Percentiles rank a stretch among this genome's conserved stretches.
These are phyloP conservation scores for Julus scandinavius DNA, from an alignment of 2,888 invertebrate species.

Conservation along the genomic window DNA sequence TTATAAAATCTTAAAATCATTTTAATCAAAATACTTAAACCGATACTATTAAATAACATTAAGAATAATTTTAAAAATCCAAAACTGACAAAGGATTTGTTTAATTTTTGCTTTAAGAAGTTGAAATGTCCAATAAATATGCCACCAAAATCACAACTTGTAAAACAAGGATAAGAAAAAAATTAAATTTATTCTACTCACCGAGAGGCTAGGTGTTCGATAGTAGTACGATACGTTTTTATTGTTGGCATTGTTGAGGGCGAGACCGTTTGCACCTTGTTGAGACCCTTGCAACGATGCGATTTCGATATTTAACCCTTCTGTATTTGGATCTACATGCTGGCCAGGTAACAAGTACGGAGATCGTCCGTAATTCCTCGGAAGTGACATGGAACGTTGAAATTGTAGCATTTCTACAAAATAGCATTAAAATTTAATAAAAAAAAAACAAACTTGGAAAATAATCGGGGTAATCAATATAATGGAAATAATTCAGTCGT, in stretches of 20 bases:
- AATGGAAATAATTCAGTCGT: not conserved
- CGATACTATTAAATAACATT: not conserved
- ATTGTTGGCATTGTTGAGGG: constrained; percentile 53
- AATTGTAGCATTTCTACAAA: constrained; percentile 61
- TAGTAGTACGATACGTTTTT: constrained; percentile 58
- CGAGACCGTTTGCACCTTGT: constrained; percentile 56
- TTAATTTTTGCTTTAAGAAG: not conserved
- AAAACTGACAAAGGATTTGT: not conserved
- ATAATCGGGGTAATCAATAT: constrained; percentile 43
- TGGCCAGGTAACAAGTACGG: constrained; percentile 50
- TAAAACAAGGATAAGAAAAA: not conserved
- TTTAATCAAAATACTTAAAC: constrained; percentile 10
- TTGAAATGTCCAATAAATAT: not conserved
- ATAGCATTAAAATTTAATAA: not conserved
- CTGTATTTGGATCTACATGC: constrained; percentile 14
- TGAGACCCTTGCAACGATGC: constrained; percentile 51
- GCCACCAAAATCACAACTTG: not conserved
- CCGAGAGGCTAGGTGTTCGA: constrained; percentile 58
- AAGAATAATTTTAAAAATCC: too few relatives aligned
- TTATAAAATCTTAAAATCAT: not conserved
- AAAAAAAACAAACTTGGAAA: constrained; percentile 47
- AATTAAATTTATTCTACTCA: constrained; percentile 34
- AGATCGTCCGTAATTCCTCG: constrained; percentile 65
- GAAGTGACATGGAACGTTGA: constrained; percentile 68
- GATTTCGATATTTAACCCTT: constrained; percentile 48